These are phyloP conservation scores for Sebastes nivosus DNA, from an alignment of 2,797 vertebrate genomes.

Conservation along the genomic window DNA sequence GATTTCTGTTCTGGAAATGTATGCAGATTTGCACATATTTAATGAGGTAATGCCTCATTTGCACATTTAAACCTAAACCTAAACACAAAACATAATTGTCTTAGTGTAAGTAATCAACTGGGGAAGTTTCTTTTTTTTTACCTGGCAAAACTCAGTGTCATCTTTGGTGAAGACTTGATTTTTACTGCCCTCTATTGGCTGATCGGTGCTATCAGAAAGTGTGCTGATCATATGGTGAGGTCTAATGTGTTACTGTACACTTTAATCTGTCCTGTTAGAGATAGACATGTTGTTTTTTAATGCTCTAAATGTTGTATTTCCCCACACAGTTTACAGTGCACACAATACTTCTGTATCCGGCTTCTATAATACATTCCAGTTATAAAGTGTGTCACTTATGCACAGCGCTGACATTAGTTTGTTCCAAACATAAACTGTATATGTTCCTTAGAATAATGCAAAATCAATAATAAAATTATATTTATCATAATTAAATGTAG, in stretches of 20 bases:
- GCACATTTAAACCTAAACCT: too few relatives aligned
- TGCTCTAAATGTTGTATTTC: too few relatives aligned
- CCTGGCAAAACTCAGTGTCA: too few relatives aligned
- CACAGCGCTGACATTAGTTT: too few relatives aligned
- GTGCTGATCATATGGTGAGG: neutral
- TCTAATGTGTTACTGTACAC: neutral
- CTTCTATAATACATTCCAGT: neutral
- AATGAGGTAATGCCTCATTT: too few relatives aligned
- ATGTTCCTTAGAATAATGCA: neutral
- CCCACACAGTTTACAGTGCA: neutral
- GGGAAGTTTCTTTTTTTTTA: too few relatives aligned
- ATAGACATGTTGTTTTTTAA: neutral
- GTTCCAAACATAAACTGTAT: neutral
- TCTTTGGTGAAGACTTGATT: constrained; percentile 12
- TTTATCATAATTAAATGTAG: neutral
- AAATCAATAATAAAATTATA: neutral
- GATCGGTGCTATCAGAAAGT: neutral
- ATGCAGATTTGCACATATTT: too few relatives aligned
- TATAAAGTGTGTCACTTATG: neutral
- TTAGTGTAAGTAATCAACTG: too few relatives aligned
- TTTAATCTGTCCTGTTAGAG: neutral
- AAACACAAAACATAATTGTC: too few relatives aligned
- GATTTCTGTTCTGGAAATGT: too few relatives aligned
- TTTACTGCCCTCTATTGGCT: constrained; percentile 59
- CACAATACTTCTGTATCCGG: neutral